phyloP scores from a whole-genome alignment of 2,113 vertebrate genomes.

The Oenanthe oenanthe region DNA sequence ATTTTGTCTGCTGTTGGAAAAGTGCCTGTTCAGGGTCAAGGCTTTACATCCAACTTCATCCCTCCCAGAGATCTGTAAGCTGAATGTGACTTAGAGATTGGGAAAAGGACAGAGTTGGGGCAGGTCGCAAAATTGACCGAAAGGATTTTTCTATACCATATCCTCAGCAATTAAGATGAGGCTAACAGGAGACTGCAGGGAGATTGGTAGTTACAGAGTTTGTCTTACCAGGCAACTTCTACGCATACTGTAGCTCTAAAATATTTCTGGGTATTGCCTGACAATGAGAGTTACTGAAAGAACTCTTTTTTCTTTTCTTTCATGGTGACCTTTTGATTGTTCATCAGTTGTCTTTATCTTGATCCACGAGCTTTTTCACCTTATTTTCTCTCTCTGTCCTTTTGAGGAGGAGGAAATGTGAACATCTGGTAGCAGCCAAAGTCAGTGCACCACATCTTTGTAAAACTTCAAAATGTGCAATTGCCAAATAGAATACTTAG shows the following conservation, averaged over 20 bases:
- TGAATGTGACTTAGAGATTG: background rate
- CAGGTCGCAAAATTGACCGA: background rate
- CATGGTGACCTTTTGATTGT: background rate
- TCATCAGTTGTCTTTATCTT: background rate
- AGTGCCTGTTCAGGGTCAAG: background rate
- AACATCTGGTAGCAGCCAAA: background rate
- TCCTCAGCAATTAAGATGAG: background rate
- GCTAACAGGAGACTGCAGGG: background rate
- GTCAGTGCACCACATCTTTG: background rate
- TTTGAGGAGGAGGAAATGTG: background rate
- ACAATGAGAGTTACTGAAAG: background rate
- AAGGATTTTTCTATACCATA: background rate
- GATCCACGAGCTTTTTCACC: background rate
- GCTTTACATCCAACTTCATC: rapidly evolving
- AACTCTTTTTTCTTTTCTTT: background rate
- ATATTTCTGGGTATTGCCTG: background rate
- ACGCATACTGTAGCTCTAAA: background rate
- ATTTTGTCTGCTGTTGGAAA: background rate
- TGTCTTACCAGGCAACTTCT: background rate
- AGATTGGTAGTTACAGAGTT: background rate
- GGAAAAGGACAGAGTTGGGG: background rate
- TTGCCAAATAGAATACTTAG: background rate
- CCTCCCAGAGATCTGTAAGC: background rate
- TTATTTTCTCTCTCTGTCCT: background rate
- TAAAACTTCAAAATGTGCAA: background rate